Evolutionary conservation across 2,888 invertebrate species (phyloP), one percentile per base, ranked within the genome.

Genomic region (Tachystola acroxantha): DNA sequence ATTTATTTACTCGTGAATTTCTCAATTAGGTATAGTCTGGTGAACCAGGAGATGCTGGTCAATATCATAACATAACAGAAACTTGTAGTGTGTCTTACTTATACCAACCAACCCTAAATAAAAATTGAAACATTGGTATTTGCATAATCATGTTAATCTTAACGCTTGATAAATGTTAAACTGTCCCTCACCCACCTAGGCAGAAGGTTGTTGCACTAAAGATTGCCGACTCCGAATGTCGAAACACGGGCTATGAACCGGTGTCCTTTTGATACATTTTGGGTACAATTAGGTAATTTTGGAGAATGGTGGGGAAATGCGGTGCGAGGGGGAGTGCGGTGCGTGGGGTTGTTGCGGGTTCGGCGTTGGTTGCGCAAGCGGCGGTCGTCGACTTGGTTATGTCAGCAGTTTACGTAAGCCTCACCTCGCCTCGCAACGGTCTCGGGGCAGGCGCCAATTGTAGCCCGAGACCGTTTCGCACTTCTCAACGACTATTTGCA

Each of bases 361-460:
- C 62, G 74, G 69, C 62, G 55, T 54, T 62, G 65, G 70, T 86
- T 86, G 80, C 84, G 82, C 82, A 85, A 86, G 68, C 70, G 61
- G 55, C 84, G 85, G 86, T 85, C 85, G 81, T 80, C 84, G 85
- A 85, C 85, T 82, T 71, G 79, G 75, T 86, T 86, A 86, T 86
- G 82, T 86, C 86, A 85, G 81, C 64, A 59, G 64, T 65, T 86
- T 86, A 84, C 85, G 84, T 86, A 85, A 86, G 67, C 72, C 66
- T 75, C 77, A 76, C 78, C 79, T 82, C 81, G 84, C 79, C 77
- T 77, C 16, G 16, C n/a, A n/a, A n/a, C 72, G 77, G 65, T 78
- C 78, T 73, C 76, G 66, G 72, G 60, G 63, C 77, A 69, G 66
- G 66, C 73, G 68, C 72, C 77, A 71, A 65, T 73, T 75, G 75